Evolutionary conservation across 2,888 invertebrate genomes (phyloP).

Genomic region (Eristalis pertinax): DNA sequence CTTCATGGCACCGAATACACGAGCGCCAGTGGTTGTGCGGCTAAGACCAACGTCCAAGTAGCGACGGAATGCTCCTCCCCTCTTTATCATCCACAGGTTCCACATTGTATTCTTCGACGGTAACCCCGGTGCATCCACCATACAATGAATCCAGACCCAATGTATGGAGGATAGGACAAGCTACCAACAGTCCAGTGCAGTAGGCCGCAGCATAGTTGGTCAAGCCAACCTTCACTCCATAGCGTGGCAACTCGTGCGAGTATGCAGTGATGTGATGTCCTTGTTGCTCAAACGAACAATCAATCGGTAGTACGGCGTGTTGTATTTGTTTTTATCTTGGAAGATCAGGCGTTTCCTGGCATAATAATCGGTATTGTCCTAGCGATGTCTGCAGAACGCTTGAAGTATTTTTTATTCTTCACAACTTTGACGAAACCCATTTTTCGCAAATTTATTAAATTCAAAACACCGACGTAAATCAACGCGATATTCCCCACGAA

Average conservation of each 20-base stretch:
- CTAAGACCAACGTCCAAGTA: constrained; percentile 98
- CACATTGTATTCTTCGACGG: constrained; percentile 97
- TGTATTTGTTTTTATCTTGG: constrained; percentile 99
- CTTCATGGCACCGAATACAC: constrained; percentile 99
- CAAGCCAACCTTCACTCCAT: constrained; percentile 98
- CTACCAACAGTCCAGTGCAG: constrained; percentile 97
- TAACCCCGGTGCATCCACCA: constrained; percentile 93
- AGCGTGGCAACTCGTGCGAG: constrained; percentile 97
- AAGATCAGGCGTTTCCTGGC: constrained; percentile 97
- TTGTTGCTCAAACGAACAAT: constrained; percentile 99
- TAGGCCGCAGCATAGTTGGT: constrained; percentile 99
- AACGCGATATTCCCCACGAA: constrained; percentile 79
- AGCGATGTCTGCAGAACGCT: constrained; percentile 98
- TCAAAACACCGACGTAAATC: constrained; percentile 77
- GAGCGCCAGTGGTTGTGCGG: constrained; percentile 98
- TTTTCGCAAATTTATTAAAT: constrained; percentile 76
- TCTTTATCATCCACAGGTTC: constrained; percentile 94
- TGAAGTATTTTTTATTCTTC: constrained; percentile 99
- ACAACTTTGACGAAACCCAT: constrained; percentile 98
- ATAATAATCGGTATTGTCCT: constrained; percentile 99
- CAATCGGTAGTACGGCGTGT: constrained; percentile 99
- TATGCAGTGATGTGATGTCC: constrained; percentile 98
- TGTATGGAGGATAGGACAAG: constrained; percentile 95
- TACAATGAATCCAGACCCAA: constrained; percentile 95
- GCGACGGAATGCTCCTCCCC: constrained; percentile 98